Evolutionary conservation across 2,113 vertebrate species (phyloP), one percentile per base, ranked within the genome.

Genomic region (Anolis sagrei): DNA sequence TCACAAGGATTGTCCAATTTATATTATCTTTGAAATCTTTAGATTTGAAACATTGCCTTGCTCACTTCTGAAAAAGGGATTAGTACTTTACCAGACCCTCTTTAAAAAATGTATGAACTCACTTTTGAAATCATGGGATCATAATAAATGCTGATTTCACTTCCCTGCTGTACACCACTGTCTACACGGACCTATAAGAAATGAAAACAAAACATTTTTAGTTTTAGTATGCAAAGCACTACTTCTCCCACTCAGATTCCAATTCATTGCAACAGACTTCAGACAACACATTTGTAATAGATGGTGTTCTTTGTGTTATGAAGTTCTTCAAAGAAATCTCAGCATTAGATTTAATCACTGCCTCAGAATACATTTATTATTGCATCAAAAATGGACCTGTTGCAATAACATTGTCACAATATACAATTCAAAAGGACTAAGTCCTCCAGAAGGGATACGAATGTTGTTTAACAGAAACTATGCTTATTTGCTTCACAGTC

Each of bases 91-190:
- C 8, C 6, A 48, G 48, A 74, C 54, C 54, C 54, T 58, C 54
- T 18, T 9, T 3, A 14, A 54, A 54, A 54, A 11, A 54, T 13
- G 51, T 11, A 34, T 14, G 90, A 86, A 94, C 97, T 96, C 87
- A 99, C 98, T 97, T 99, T 99, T 70, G 98, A 99, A 94, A 99
- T 99, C 98, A 99, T 99, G 76, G 99, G 98, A 90, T 99, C 99
- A 91, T 99, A 99, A 94, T 99, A 99, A 95, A 99, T 99, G 94
- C 98, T 99, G 95, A 99, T 99, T 90, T 99, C 98, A 94, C 98
- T 99, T 96, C 99, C 99, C 94, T 99, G 98, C 83, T 99, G 96
- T 93, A 99, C 97, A 54, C 98, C 98, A 66, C 98, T 99, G 95
- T 99, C 99, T 74, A 99, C 97, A 80, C 98, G 98, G 2, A 99